Evolutionary conservation across 2,797 vertebrate genomes (phyloP).

Genomic region (Mionectes olivaceus): DNA sequence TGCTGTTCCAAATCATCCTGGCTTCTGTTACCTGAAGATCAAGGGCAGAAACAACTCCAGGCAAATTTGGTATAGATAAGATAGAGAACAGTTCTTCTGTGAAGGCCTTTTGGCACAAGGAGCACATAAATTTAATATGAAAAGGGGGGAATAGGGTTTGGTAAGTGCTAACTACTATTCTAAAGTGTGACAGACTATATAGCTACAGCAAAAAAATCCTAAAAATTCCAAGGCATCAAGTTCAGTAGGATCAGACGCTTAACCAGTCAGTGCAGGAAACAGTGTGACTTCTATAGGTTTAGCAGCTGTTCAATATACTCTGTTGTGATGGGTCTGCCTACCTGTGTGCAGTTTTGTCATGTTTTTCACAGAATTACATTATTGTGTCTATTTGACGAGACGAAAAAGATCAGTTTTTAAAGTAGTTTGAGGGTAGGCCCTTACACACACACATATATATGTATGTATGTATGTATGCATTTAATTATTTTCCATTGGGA

Average conservation of each 20-base stretch:
- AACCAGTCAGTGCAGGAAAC: conserved; percentile 4
- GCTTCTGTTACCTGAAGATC: neutral
- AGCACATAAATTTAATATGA: too few species aligned
- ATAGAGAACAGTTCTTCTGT: too few species aligned
- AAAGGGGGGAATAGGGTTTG: too few species aligned
- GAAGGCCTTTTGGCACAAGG: too few species aligned
- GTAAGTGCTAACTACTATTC: too few species aligned
- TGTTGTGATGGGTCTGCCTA: neutral
- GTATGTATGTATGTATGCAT: too few species aligned
- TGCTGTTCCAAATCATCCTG: conserved; percentile 43
- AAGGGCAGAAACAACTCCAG: too few species aligned
- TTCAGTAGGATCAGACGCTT: neutral
- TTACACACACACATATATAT: neutral
- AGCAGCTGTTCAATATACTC: conserved; percentile 2
- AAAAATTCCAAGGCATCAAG: too few species aligned
- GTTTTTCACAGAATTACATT: neutral
- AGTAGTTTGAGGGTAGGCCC: neutral
- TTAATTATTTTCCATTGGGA: neutral
- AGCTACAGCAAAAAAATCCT: too few species aligned
- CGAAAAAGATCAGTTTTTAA: neutral
- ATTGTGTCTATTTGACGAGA: neutral
- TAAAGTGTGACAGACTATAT: too few species aligned
- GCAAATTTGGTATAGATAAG: too few species aligned
- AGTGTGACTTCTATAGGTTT: conserved; percentile 34
- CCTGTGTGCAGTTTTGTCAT: neutral